These are phyloP conservation scores for Spisula subtruncata DNA, from an alignment of 2,888 invertebrate species.

Conservation along the genomic window DNA sequence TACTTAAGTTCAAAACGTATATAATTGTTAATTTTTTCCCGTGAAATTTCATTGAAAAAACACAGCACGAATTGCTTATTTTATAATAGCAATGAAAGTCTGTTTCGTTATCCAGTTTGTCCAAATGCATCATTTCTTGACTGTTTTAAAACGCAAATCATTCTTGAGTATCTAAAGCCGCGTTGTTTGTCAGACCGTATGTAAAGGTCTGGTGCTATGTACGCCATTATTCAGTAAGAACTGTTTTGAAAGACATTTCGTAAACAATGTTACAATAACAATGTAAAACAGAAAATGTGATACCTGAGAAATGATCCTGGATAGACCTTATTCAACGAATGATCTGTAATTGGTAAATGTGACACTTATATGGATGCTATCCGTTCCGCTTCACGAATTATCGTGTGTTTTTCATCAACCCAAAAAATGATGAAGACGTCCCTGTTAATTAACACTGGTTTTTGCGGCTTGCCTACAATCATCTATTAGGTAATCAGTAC, in stretches of 20 bases:
- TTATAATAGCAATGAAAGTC: no score
- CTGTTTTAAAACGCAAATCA: no score
- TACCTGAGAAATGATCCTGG: conserved; percentile 12
- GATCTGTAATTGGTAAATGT: neutral
- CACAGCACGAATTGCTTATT: no score
- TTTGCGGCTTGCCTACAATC: neutral
- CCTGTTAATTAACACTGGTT: neutral
- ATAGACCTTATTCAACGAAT: neutral
- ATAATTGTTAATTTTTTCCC: no score
- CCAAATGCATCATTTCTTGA: no score
- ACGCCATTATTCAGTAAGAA: no score
- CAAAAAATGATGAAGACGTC: neutral
- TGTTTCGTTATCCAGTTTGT: no score
- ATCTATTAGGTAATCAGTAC: neutral
- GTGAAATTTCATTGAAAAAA: no score
- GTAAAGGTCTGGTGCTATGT: no score
- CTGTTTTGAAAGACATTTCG: neutral
- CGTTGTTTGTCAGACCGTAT: no score
- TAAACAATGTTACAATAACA: neutral
- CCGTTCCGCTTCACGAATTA: neutral
- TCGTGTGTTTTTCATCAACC: neutral
- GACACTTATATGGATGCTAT: neutral
- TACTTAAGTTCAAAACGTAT: no score
- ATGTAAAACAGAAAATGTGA: neutral
- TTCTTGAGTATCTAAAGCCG: no score